Conservation (phyloP, 2,113 vertebrate genomes). For the Colossoma macropomum region DNA sequence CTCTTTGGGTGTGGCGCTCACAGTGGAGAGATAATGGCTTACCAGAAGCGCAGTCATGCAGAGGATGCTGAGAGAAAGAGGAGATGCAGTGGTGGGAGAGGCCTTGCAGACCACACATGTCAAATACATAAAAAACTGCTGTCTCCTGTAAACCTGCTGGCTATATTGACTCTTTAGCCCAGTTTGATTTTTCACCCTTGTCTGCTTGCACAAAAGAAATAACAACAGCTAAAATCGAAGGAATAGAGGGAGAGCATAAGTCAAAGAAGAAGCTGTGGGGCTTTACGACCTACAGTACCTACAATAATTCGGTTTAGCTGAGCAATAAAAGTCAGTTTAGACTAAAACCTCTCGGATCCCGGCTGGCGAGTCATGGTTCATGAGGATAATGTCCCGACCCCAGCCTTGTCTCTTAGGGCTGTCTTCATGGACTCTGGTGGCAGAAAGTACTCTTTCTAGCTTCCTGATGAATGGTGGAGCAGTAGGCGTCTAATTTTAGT, state of each 20-base stretch:
- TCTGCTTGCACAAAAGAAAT: background rate
- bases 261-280: background rate
- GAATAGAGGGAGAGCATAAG: background rate
- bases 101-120: background rate
- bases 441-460: background rate
- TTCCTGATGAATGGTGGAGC: conserved; percentile 50
- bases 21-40: conserved; percentile 45
- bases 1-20: conserved; percentile 33
- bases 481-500: conserved; percentile 58
- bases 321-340: conserved; percentile 2
- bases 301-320: background rate
- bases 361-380: background rate
- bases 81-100: background rate
- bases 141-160: background rate
- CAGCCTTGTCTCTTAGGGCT: background rate
- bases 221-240: background rate
- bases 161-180: background rate
- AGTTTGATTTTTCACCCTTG: background rate
- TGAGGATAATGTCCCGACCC: conserved; percentile 5
- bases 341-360: background rate
- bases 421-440: conserved; percentile 17
- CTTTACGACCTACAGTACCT: background rate
- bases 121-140: conserved; percentile 7
- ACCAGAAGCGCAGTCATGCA: conserved; percentile 32
- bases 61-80: conserved; percentile 31